phyloP scores from a whole-genome alignment of 2,888 invertebrate species.

The Aromia moschata region DNA sequence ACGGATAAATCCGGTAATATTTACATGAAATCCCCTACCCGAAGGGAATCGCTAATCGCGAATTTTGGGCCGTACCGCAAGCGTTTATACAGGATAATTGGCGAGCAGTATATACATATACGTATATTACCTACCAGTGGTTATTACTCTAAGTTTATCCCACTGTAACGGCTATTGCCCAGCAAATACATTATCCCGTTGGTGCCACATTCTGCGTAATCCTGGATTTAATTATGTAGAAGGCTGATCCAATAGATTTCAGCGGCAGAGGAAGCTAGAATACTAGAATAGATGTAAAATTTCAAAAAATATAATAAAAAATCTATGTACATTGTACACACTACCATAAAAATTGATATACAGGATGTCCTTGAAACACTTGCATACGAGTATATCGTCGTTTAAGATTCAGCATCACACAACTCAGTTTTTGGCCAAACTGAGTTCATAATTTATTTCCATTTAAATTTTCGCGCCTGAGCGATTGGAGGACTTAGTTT shows the following conservation, averaged over 20 bases:
- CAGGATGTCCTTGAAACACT: no score
- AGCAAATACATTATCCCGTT: conserved; percentile 24
- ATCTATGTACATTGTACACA: no score
- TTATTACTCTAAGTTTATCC: conserved; percentile 30
- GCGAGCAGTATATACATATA: conserved; percentile 27
- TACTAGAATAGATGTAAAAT: no score
- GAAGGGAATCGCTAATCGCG: conserved; percentile 44
- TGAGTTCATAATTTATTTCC: no score
- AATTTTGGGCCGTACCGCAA: conserved; percentile 25
- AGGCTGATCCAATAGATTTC: not conserved
- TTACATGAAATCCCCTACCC: conserved; percentile 51
- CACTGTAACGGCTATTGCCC: conserved; percentile 26
- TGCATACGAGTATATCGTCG: no score
- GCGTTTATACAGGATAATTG: conserved; percentile 17
- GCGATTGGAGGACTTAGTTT: no score
- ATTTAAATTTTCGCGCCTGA: no score
- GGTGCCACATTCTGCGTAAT: conserved; percentile 21
- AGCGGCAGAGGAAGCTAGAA: not conserved
- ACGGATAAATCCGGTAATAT: conserved; percentile 52
- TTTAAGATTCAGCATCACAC: no score
- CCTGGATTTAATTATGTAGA: conserved; percentile 15
- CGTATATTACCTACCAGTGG: no score
- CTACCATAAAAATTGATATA: no score
- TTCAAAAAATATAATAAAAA: no score
- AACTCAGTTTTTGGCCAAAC: no score